Base-by-base conservation (phyloP, 2,113 vertebrate species). In the Anser cygnoides region DNA sequence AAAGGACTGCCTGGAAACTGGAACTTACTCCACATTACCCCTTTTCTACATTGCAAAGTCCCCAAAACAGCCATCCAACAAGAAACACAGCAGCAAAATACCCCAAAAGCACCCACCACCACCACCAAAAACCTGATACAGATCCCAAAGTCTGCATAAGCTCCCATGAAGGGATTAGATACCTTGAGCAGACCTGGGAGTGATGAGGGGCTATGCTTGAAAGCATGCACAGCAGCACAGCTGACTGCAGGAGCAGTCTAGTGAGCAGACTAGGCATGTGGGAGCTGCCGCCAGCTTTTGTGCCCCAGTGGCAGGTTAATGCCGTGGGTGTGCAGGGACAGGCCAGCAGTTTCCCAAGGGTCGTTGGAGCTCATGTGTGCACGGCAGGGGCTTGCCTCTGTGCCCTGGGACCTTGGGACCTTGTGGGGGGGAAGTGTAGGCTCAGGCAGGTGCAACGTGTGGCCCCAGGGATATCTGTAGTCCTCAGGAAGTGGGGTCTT, bases 221-320 rank as follows among this genome's bases (percentile, higher is more conserved):
- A 29, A 58, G n/a, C 3, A 2, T 11, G 35, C 13, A 2, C 15
- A 31, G 76, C 49, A 58, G 35, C 13, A 7, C 39, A 49, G 20
- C 10, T 0, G 0, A 6, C 10, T 0, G 11, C 43, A 85, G 21
- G 2, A 11, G 4, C n/a, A 3, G 49, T 14, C 23, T 50, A 3
- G 54, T 0, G 2, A 73, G 66, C 78, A 58, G 49, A 10, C 7
- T 23, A 39, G 39, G 29, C 0, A 0, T 0, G 7, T 11, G 43
- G 74, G 29, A 46, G 46, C 26, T 41, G 18, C 26, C 3, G 1
- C n/a, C 2, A 0, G 12, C 11, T 76, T 67, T 9, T 0, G 0
- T 50, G 37, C 13, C 86, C 18, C 41, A 15, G n/a, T 21, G 20
- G 10, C 86, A 59, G 41, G 2, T 22, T 8, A 37, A 9, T 1